Evolutionary conservation across 2,797 vertebrate genomes (phyloP).

Genomic region (Malurus leucopterus): DNA sequence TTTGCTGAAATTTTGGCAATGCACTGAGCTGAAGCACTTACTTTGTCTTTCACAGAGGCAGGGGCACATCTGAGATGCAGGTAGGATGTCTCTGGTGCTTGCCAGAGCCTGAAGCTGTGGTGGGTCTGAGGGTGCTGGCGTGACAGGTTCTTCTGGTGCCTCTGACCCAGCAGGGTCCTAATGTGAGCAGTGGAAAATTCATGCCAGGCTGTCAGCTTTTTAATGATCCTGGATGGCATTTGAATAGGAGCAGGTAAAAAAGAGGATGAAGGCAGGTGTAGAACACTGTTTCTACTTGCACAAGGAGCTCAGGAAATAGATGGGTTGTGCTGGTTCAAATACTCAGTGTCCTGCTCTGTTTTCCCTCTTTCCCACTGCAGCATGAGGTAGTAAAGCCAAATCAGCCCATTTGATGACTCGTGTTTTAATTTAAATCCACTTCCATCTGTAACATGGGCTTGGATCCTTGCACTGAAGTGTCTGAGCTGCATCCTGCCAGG

Average conservation of each 20-base stretch:
- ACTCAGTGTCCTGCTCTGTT: not conserved
- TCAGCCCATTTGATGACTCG: accelerated
- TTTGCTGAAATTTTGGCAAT: not conserved
- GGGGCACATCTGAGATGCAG: not conserved
- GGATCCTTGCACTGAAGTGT: not conserved
- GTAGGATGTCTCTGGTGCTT: not conserved
- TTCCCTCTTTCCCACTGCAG: not conserved
- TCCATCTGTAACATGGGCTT: not conserved
- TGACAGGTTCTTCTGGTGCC: not conserved
- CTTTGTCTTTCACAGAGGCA: not conserved
- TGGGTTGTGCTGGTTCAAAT: not conserved
- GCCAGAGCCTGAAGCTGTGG: not conserved
- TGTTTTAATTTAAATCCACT: not conserved
- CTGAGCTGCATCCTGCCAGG: not conserved
- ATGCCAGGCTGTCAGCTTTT: not conserved
- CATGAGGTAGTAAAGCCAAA: not conserved
- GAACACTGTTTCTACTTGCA: not conserved
- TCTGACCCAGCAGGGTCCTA: not conserved
- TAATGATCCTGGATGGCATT: accelerated
- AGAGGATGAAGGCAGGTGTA: not conserved
- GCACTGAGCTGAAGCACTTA: not conserved
- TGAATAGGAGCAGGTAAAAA: not conserved
- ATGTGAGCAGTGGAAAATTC: not conserved
- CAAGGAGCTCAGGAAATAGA: not conserved
- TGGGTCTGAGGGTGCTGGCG: not conserved